Evolutionary conservation across 1,140 invertebrate species (phyloP).

Genomic region (Semibalanus balanoides): DNA sequence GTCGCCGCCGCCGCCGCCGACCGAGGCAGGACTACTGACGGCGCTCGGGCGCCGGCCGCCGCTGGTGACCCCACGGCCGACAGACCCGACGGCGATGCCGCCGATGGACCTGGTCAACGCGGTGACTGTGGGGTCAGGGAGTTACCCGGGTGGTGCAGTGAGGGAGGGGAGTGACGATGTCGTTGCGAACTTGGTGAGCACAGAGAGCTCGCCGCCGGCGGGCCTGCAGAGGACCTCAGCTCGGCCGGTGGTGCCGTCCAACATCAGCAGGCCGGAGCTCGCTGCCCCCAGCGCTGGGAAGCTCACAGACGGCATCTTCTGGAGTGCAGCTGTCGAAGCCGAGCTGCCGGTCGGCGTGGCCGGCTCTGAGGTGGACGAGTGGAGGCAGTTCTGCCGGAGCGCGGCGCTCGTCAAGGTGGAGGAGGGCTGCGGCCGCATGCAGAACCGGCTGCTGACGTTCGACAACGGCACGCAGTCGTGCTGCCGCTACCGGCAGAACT

Average conservation of each 20-base stretch:
- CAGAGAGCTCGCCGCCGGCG: too few relatives aligned
- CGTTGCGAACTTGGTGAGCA: too few relatives aligned
- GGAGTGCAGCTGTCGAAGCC: constrained; percentile 50
- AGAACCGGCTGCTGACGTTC: constrained; percentile 62
- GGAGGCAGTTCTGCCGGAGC: constrained; percentile 46
- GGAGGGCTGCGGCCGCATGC: constrained; percentile 69
- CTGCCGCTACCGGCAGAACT: constrained; percentile 68
- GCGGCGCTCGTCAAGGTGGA: constrained; percentile 52
- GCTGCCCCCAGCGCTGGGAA: neutral
- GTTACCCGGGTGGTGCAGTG: too few relatives aligned
- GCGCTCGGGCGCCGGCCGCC: neutral
- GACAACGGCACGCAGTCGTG: constrained; percentile 57
- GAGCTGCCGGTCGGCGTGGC: constrained; percentile 52
- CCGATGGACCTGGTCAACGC: neutral
- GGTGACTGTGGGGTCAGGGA: too few relatives aligned
- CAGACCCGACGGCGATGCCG: too few relatives aligned
- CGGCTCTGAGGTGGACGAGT: constrained; percentile 41
- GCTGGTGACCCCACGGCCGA: neutral
- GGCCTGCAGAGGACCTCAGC: too few relatives aligned
- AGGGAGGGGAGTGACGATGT: too few relatives aligned
- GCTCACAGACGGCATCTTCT: constrained; percentile 45
- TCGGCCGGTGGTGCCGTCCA: too few relatives aligned
- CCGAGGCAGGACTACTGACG: neutral
- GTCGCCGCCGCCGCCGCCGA: too few relatives aligned
- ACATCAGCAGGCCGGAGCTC: neutral